Base-by-base conservation (phyloP, 2,113 vertebrate species). In the Corynorhinus townsendii region DNA sequence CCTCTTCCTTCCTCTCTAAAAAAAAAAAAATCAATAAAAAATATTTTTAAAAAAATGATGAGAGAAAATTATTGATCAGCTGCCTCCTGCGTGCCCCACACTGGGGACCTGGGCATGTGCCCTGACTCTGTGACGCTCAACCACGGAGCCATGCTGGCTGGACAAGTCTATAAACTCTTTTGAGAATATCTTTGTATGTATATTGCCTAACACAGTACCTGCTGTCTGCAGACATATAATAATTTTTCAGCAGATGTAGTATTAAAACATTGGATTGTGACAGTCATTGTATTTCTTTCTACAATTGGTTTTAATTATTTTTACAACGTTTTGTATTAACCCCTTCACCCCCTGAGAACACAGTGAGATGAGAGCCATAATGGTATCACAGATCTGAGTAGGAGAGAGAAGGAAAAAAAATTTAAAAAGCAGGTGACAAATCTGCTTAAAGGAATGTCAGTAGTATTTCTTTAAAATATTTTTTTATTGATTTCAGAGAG, bases 221-320 rank as follows among this genome's bases (percentile, higher is more conserved):
- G n/a, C 26, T 86, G 76, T 8, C 45, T 43, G n/a, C 11, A 89
- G 11, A 91, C 52, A 52, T 43, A 62, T 71, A 66, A 81, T 93
- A 86, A 33, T 59, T 86, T 95, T 81, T 93, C 68, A 80, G 17
- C 17, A 33, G 12, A 56, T 73, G 38, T 83, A 19, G 30, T 71
- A 54, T 80, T 49, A 82, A n/a, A 52, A 69, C 54, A 68, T 54
- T 56, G 16, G 26, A 71, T 84, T 84, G 20, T 68, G 66, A 73
- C 5, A 88, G 52, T 64, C 54, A 47, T 47, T 79, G 9, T 88
- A 66, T 94, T 83, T 45, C 30, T 79, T 91, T 84, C 40, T 56
- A 83, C 4, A 94, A 62, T 35, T 88, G 8, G 45, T 64, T 93
- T 88, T 88, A 94, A 91, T 64, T 16, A 72, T 91, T 94, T 88